Conservation (phyloP, 2,888 invertebrate genomes). For the Coelinius sp. region DNA sequence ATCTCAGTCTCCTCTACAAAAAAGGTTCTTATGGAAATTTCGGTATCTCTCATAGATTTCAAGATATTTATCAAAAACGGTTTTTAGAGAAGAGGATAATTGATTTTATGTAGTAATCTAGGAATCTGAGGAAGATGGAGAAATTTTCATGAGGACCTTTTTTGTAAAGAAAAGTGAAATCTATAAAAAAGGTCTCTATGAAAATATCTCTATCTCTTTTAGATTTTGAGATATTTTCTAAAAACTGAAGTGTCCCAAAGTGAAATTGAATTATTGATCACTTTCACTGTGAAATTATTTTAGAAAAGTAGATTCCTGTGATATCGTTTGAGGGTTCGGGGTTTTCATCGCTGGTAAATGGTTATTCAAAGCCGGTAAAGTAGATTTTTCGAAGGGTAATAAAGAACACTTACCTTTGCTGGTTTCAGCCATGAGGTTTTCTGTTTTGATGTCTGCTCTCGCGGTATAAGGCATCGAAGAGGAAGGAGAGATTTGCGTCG, state of each 20-base stretch:
- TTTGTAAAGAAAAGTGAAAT: background rate
- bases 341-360: background rate
- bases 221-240: background rate
- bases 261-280: background rate
- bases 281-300: too few relatives aligned
- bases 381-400: background rate
- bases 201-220: background rate
- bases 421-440: slow-evolving; percentile 62
- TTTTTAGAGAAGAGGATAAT: too few relatives aligned
- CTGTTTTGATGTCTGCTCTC: slow-evolving; percentile 67
- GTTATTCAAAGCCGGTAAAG: background rate
- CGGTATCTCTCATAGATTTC: too few relatives aligned
- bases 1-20: too few relatives aligned
- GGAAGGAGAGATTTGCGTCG: slow-evolving; percentile 63
- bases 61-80: too few relatives aligned
- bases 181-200: background rate
- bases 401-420: slow-evolving; percentile 64
- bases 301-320: background rate
- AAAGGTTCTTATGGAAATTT: too few relatives aligned
- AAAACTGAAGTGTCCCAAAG: background rate
- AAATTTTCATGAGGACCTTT: background rate
- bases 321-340: too few relatives aligned
- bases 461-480: slow-evolving; percentile 67
- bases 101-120: background rate
- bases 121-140: background rate